These are phyloP conservation scores for Nycteola revayana DNA, from an alignment of 2,888 invertebrate species.

Conservation along the genomic window DNA sequence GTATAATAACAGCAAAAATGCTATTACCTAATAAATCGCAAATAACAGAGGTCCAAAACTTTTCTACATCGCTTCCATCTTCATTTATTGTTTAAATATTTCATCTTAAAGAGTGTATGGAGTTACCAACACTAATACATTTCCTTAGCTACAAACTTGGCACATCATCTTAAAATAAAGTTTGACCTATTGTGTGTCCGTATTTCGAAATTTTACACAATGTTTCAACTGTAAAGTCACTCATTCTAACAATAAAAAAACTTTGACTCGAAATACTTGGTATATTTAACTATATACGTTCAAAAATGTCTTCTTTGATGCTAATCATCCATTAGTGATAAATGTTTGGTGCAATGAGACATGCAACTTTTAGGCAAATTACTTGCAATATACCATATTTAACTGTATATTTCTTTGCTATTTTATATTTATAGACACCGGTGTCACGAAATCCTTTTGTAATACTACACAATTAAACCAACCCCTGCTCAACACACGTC, in stretches of 20 bases:
- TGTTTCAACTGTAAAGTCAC: too few relatives aligned
- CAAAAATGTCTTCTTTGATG: too few relatives aligned
- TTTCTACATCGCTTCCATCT: conserved; percentile 30
- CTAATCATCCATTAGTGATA: conserved; percentile 61
- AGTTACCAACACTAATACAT: conserved; percentile 36
- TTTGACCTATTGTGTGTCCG: conserved; percentile 29
- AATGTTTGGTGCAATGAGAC: conserved; percentile 66
- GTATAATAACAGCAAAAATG: too few relatives aligned
- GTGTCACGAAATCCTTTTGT: too few relatives aligned
- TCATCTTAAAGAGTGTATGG: conserved; percentile 34
- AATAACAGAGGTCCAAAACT: conserved; percentile 27
- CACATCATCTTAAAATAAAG: conserved; percentile 30
- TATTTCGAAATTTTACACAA: conserved; percentile 21
- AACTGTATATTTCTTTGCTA: too few relatives aligned
- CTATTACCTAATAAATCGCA: conserved; percentile 35
- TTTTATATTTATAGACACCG: too few relatives aligned
- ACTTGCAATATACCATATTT: too few relatives aligned
- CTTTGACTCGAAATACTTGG: too few relatives aligned
- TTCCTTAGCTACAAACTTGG: conserved; percentile 29
- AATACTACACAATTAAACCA: too few relatives aligned
- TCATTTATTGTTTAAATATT: conserved; percentile 39
- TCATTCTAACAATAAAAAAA: too few relatives aligned
- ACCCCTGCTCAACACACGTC: too few relatives aligned
- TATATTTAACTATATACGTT: too few relatives aligned
- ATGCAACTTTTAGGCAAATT: conserved; percentile 33